phyloP scores from a whole-genome alignment of 1,140 invertebrate species.

The Drosophila sp. region DNA sequence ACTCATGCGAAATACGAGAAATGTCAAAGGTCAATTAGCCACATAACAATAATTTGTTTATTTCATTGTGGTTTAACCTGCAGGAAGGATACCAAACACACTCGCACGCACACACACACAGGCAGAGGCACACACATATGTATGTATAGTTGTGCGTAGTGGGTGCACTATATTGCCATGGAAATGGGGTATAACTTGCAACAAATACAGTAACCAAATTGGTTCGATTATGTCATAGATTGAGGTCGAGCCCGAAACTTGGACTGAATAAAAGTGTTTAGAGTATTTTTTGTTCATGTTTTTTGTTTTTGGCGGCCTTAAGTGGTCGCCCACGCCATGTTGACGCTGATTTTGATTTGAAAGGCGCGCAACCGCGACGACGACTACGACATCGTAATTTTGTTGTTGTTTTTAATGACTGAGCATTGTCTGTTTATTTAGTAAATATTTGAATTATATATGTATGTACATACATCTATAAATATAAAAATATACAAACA shows the following conservation, averaged over 20 bases:
- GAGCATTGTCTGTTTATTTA: conserved; percentile 65
- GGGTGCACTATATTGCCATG: conserved; percentile 35
- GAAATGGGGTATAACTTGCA: conserved; percentile 33
- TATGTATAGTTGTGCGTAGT: background rate
- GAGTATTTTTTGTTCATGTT: conserved; percentile 21
- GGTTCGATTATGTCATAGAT: conserved; percentile 50
- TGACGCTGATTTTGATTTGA: conserved; percentile 36
- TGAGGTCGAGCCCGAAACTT: conserved; percentile 34
- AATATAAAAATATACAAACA: background rate
- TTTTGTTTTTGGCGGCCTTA: conserved; percentile 22
- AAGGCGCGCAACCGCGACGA: conserved; percentile 69
- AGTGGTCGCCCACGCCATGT: conserved; percentile 63
- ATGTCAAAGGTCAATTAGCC: conserved; percentile 47
- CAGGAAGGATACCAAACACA: conserved; percentile 12
- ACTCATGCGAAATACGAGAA: conserved; percentile 37
- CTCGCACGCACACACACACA: background rate
- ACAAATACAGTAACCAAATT: conserved; percentile 31
- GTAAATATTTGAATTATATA: conserved; percentile 65
- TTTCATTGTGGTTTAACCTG: conserved; percentile 19
- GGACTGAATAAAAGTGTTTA: conserved; percentile 9
- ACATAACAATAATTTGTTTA: conserved; percentile 44
- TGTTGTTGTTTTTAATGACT: conserved; percentile 34
- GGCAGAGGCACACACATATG: background rate
- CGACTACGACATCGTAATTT: conserved; percentile 23
- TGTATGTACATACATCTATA: background rate